Conservation (phyloP, 1,140 invertebrate genomes). For the Drosophila nebulosa region DNA sequence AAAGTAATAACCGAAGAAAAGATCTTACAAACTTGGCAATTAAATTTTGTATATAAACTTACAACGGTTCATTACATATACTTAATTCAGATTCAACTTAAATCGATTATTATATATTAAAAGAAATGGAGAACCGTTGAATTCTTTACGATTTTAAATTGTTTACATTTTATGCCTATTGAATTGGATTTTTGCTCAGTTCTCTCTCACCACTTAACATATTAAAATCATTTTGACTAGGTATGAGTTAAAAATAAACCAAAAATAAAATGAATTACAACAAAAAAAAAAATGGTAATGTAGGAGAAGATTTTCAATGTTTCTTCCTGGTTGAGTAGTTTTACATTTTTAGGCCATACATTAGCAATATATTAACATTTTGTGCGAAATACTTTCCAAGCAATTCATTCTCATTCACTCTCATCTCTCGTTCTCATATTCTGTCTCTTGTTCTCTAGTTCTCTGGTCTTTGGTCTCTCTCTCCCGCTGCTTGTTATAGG, state of each 20-base stretch:
- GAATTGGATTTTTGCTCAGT: too few species aligned
- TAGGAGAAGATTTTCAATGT: slow-evolving; percentile 26
- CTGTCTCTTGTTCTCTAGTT: not conserved
- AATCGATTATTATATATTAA: too few species aligned
- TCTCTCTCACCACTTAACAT: too few species aligned
- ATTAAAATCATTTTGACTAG: not conserved
- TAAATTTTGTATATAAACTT: too few species aligned
- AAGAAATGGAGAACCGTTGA: too few species aligned
- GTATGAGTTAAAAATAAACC: not conserved
- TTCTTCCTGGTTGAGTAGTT: slow-evolving; percentile 7
- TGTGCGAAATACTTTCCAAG: slow-evolving; percentile 43
- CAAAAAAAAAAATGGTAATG: not conserved
- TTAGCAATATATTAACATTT: slow-evolving; percentile 45
- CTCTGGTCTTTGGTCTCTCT: not conserved
- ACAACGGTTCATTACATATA: too few species aligned
- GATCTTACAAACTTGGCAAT: too few species aligned
- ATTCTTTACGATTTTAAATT: too few species aligned
- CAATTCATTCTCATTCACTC: not conserved
- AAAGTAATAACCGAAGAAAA: too few species aligned
- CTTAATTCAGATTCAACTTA: too few species aligned
- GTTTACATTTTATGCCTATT: too few species aligned
- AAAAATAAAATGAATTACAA: too few species aligned
- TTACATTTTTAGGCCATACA: slow-evolving; percentile 42
- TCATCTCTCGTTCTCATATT: not conserved
- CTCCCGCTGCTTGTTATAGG: not conserved